A percentile compares a stretch with the other conserved stretches of the same genome.
Evolutionary conservation across 2,888 invertebrate genomes (phyloP).

Genomic region (Pachliopta kotzebuea): DNA sequence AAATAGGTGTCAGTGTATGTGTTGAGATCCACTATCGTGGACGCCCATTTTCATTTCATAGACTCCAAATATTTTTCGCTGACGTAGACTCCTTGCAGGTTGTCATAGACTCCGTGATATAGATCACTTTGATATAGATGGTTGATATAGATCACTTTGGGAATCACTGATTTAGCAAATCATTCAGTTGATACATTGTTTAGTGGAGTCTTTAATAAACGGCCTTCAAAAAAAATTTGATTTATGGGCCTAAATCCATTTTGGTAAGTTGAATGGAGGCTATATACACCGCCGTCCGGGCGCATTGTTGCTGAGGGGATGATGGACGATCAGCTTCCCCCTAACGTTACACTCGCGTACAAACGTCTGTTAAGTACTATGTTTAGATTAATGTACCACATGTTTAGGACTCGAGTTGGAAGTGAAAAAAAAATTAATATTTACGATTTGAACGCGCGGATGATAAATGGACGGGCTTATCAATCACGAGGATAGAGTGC

Average conservation of each 20-base stretch:
- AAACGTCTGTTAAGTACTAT: constrained; percentile 10
- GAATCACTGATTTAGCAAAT: constrained; percentile 18
- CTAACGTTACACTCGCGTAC: constrained; percentile 18
- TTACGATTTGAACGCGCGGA: not conserved
- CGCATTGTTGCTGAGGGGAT: constrained; percentile 22
- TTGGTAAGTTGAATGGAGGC: constrained; percentile 22
- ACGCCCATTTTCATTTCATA: too few relatives aligned
- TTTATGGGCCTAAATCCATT: constrained; percentile 22
- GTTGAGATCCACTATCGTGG: too few relatives aligned
- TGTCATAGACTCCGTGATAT: too few relatives aligned
- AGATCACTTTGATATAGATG: too few relatives aligned
- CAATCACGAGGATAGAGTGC: not conserved
- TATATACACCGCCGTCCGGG: constrained; percentile 10
- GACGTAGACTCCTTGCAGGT: too few relatives aligned
- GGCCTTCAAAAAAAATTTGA: constrained; percentile 17
- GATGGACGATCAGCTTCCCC: constrained; percentile 20
- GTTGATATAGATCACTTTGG: too few relatives aligned
- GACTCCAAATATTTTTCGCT: too few relatives aligned
- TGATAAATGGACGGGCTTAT: constrained; percentile 2
- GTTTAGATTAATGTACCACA: constrained; percentile 20
- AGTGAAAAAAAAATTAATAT: constrained; percentile 4
- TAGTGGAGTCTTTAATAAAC: constrained; percentile 12
- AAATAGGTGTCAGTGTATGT: too few relatives aligned
- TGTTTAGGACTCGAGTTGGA: not conserved
- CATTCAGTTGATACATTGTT: constrained; percentile 31